Evolutionary conservation across 2,113 vertebrate genomes (phyloP), one percentile per base, ranked within the genome.

Genomic region (Acrocephalus kingi): DNA sequence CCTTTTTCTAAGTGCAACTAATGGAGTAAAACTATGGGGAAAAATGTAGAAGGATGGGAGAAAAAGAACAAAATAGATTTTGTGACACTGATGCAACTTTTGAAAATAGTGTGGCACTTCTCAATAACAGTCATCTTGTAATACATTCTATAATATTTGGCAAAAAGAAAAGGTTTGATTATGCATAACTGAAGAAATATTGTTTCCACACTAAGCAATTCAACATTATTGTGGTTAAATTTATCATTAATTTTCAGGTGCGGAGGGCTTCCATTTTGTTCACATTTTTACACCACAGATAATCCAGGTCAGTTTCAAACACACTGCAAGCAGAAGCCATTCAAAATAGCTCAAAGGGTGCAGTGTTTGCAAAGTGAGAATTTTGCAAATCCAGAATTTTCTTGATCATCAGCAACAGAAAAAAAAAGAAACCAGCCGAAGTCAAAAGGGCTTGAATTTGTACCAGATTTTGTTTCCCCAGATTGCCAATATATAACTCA

Each of bases 341-440:
- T 37, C 45, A 41, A 91, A 87, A 15, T 8, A 30, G 24, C 51
- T 84, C 69, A 88, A 58, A 83, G 37, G 20, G 8, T 62, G 41
- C 6, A 30, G 11, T 49, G 45, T 74, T 88, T 67, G 72, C 30
- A 27, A 68, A 76, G 13, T 37, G 20, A 94, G 10, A 11, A 39
- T 39, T 39, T 39, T 39, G 37, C 20, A 80, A 90, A 85, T 86
- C 49, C 51, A 95, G 67, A 93, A 90, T 85, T 85, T 88, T 92
- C 66, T 66, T 92, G 37, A 62, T 68, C 48, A 67, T 22, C 9
- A 81, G 17, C 16, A 83, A 82, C 7, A 79, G 27, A 31, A 39
- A 31, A 37, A 39, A 68, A 43, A 66, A 64, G 4, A 82, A 83
- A 24, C 4, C 4, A 3, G 30, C 15, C 51, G 28, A 93, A 83